Base-by-base conservation (phyloP, 2,113 vertebrate species). In the Planiliza haematocheilus region DNA sequence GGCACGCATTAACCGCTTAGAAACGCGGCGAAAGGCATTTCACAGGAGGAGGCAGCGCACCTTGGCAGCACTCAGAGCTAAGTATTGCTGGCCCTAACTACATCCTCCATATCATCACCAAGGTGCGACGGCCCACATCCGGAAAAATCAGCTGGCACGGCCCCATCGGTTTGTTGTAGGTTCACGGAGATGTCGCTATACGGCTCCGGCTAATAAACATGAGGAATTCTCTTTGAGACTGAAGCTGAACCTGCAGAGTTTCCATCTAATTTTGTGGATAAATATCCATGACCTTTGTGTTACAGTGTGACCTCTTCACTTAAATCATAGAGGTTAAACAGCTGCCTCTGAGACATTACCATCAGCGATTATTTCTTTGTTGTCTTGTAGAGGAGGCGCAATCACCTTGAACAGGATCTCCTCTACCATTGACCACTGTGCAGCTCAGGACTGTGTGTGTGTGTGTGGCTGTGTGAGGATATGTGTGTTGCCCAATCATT, bases 361-460 rank as follows among this genome's bases (percentile, higher is more conserved):
- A 9, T 58, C 68, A 36, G 69, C 76, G 74, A 73, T 83, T 80
- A 69, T 74, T 77, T 74, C 68, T 84, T 67, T 84, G 50, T 83
- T 82, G 50, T 78, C 34, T 63, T 43, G 34, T 53, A 52, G 60
- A 62, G 42, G 69, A 82, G 49, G 53, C 60, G 74, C 60, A 77
- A 83, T 89, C 81, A 91, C 77, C 84, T 83, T 84, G 67, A 87
- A 80, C 39, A 16, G 70, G 74, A 83, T 84, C 66, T 72, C 63
- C 78, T 84, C 72, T 67, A 69, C 70, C 78, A 82, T 63, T 84
- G 82, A 85, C 75, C 82, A 85, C 50, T 79, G 86, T 76, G 59
- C 79, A 77, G 79, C 76, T 80, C 62, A 74, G 74, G 42, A 7
- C 21, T 59, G 39, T 17, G 45, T 34, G 18, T 57, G 41, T 50